phyloP scores from a whole-genome alignment of 1,140 invertebrate species.

The Streblospio benedicti region DNA sequence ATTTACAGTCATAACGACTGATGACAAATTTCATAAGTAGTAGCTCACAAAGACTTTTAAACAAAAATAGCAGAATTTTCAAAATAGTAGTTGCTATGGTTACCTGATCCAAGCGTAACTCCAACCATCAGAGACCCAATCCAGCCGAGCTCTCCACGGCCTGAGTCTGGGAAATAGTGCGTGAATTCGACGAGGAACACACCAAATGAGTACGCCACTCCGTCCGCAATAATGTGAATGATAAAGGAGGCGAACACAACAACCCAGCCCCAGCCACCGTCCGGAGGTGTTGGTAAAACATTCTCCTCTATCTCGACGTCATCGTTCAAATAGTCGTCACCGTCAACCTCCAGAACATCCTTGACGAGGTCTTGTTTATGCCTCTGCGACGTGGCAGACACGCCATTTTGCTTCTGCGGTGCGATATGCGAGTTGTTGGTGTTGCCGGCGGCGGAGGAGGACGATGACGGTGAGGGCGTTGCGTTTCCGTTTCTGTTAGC shows the following conservation, averaged over 20 bases:
- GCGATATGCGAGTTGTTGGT: too few species aligned
- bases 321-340: too few species aligned
- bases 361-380: too few species aligned
- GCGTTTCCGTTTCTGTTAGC: too few species aligned
- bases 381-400: too few species aligned
- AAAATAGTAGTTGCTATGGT: too few species aligned
- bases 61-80: too few species aligned
- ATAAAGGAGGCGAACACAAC: constrained; percentile 92
- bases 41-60: neutral
- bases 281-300: constrained; percentile 12
- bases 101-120: constrained; percentile 36
- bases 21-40: neutral
- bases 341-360: too few species aligned
- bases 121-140: constrained; percentile 39
- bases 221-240: constrained; percentile 97
- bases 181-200: constrained; percentile 59
- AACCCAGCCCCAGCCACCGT: constrained; percentile 71
- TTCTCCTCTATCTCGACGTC: too few species aligned
- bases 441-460: too few species aligned
- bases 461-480: too few species aligned
- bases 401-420: too few species aligned
- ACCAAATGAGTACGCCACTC: constrained; percentile 52
- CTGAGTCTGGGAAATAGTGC: constrained; percentile 68
- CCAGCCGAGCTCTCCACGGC: constrained; percentile 84
- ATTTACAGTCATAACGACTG: neutral